These are phyloP conservation scores for Orussus abietinus DNA, from an alignment of 1,140 invertebrate species.

Conservation along the genomic window DNA sequence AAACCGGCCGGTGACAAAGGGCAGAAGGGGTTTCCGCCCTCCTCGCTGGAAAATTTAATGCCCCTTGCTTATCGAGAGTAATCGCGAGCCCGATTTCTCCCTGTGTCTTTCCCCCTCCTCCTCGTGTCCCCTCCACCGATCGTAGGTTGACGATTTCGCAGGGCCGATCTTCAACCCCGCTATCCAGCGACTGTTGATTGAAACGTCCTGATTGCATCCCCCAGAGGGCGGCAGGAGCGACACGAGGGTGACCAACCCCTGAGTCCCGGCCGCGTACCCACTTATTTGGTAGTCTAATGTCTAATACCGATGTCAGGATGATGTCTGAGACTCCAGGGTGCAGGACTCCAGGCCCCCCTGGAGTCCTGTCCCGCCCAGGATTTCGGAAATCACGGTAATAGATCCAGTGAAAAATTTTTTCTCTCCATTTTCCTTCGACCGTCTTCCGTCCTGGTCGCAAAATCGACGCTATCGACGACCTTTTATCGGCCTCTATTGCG, in stretches of 20 bases:
- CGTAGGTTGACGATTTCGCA: too few species aligned
- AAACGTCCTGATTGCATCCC: slow-evolving; percentile 55
- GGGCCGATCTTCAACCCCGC: slow-evolving; percentile 14
- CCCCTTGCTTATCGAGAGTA: slow-evolving; percentile 51
- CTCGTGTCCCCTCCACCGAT: background rate
- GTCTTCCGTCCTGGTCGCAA: too few species aligned
- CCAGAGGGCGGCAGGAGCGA: slow-evolving; percentile 44
- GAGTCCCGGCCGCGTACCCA: slow-evolving; percentile 35
- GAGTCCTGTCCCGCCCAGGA: too few species aligned
- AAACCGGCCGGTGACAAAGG: slow-evolving; percentile 26
- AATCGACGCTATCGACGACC: too few species aligned
- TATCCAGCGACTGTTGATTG: slow-evolving; percentile 49
- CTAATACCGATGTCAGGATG: slow-evolving; percentile 32
- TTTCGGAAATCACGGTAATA: too few species aligned
- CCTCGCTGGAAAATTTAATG: slow-evolving; percentile 47
- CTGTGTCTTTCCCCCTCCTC: slow-evolving; percentile 7
- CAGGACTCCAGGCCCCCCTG: too few species aligned
- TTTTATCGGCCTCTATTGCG: too few species aligned
- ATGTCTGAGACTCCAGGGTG: too few species aligned
- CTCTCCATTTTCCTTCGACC: too few species aligned
- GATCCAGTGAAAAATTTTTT: too few species aligned
- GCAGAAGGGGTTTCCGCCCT: slow-evolving; percentile 44
- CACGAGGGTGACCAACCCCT: slow-evolving; percentile 24
- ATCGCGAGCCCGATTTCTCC: slow-evolving; percentile 33
- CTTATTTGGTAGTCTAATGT: slow-evolving; percentile 56